A percentile compares a stretch with the other conserved stretches of the same genome.
phyloP scores from a whole-genome alignment of 2,888 invertebrate genomes.

The Coronaproctus castanopsis region DNA sequence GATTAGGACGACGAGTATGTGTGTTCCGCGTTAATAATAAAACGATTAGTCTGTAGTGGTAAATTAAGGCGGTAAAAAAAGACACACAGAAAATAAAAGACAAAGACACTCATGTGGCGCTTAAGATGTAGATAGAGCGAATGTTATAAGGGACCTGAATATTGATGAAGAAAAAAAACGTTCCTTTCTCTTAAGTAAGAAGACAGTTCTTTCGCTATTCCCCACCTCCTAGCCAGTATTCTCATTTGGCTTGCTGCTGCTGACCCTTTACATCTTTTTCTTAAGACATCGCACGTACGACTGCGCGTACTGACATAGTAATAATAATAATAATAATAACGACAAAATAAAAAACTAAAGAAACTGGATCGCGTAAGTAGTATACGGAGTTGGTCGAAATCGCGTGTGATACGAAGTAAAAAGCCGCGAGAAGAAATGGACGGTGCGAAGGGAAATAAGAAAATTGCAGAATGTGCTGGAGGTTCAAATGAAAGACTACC shows the following conservation, averaged over 20 bases:
- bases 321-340: too few species aligned
- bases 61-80: constrained; percentile 10
- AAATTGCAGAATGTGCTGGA: background rate
- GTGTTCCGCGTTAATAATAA: background rate
- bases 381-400: too few species aligned
- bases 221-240: constrained; percentile 3
- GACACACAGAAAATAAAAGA: constrained; percentile 12
- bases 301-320: too few species aligned
- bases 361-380: too few species aligned
- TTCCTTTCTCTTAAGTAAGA: too few species aligned
- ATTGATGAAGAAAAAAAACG: constrained; percentile 18
- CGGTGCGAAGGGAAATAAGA: background rate
- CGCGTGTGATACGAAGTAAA: too few species aligned
- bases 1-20: background rate
- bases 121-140: background rate
- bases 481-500: constrained; percentile 13
- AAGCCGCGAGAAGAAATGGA: too few species aligned
- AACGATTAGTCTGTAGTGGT: background rate
- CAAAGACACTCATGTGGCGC: background rate
- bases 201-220: constrained; percentile 2
- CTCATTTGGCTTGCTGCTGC: background rate
- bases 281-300: too few species aligned
- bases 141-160: constrained; percentile 15
- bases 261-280: background rate
- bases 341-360: background rate